These are phyloP conservation scores for Sinopyrophorus schimmeli DNA, from an alignment of 2,888 invertebrate species.

Conservation along the genomic window DNA sequence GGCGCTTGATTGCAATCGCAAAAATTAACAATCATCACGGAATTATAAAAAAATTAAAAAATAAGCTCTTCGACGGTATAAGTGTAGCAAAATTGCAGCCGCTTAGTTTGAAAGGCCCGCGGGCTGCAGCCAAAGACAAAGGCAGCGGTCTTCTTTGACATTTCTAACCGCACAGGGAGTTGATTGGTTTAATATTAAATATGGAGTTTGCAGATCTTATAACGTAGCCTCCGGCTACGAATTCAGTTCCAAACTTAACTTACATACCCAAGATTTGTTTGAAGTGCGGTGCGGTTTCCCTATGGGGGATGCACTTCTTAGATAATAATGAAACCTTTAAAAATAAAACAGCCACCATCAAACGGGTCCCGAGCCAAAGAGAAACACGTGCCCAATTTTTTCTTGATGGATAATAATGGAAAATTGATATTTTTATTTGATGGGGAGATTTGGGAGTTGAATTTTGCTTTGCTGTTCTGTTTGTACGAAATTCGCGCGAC, in stretches of 20 bases:
- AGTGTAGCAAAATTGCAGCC: conserved; percentile 20
- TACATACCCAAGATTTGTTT: conserved; percentile 27
- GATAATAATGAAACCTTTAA: no score
- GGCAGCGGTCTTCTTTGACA: conserved; percentile 35
- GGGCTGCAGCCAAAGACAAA: conserved; percentile 27
- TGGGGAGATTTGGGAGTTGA: no score
- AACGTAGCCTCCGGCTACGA: conserved; percentile 20
- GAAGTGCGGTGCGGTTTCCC: conserved; percentile 23
- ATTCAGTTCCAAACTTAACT: conserved; percentile 26
- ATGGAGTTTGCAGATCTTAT: conserved; percentile 33
- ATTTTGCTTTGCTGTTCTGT: no score
- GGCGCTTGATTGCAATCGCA: no score
- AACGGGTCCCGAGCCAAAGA: no score
- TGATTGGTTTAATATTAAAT: conserved; percentile 44
- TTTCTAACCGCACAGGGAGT: conserved; percentile 36
- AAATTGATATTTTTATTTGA: no score
- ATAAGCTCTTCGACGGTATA: conserved; percentile 17
- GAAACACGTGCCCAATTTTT: no score
- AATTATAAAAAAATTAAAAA: conserved; percentile 21
- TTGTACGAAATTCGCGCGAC: no score
- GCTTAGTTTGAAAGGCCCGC: conserved; percentile 21
- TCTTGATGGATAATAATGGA: no score
- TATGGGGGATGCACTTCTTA: conserved; percentile 5
- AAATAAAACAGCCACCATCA: no score
- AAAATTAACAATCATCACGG: no score